phyloP scores from a whole-genome alignment of 1,140 invertebrate genomes.

The Campodea augens region DNA sequence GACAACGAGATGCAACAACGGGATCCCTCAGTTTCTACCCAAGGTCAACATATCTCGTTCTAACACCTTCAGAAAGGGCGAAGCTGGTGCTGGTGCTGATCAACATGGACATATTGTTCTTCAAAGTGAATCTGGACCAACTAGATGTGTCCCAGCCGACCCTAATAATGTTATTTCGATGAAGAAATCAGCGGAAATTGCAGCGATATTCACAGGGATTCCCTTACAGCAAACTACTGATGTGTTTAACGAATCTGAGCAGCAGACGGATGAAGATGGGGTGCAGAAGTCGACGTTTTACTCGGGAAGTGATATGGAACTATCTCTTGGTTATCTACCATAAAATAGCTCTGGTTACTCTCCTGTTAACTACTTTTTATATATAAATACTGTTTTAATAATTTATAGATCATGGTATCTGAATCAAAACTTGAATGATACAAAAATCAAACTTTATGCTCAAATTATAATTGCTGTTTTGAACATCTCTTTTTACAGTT shows the following conservation, averaged over 20 bases:
- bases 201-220: slow-evolving; percentile 58
- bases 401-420: background rate
- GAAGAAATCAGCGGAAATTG: slow-evolving; percentile 72
- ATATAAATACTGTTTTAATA: background rate
- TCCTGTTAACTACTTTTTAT: background rate
- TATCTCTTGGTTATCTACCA: slow-evolving; percentile 32
- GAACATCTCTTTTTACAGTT: background rate
- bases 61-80: too few relatives aligned
- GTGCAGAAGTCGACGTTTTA: slow-evolving; percentile 14
- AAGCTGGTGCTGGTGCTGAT: too few relatives aligned
- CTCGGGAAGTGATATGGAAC: slow-evolving; percentile 24
- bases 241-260: slow-evolving; percentile 1
- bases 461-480: background rate
- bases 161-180: slow-evolving; percentile 34
- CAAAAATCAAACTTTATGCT: too few relatives aligned
- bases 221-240: slow-evolving; percentile 24
- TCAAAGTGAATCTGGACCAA: background rate
- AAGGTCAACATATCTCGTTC: too few relatives aligned
- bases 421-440: background rate
- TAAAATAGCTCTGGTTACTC: slow-evolving; percentile 11
- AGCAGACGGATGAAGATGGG: background rate
- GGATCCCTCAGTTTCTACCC: too few relatives aligned
- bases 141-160: background rate
- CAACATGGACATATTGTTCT: background rate
- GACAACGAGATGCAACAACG: too few relatives aligned